Evolutionary conservation across 1,140 invertebrate species (phyloP).

Genomic region (Euglossa dilemma): DNA sequence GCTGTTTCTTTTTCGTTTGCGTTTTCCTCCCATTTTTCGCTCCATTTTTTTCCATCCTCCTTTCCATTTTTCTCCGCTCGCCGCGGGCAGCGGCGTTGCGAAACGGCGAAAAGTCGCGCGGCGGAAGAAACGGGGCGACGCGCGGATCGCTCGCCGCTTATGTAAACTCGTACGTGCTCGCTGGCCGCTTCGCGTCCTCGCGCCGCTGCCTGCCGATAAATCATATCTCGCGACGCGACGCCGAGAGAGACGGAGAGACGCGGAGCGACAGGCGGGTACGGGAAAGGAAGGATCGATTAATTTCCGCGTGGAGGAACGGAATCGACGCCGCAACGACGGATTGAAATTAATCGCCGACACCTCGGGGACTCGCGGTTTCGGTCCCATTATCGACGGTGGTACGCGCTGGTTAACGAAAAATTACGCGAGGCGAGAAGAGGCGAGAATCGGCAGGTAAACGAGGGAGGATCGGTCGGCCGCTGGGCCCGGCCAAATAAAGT

Average conservation of each 20-base stretch:
- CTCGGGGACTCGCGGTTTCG: background rate
- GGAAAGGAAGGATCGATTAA: background rate
- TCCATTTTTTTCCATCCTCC: too few species aligned
- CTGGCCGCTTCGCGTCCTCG: constrained; percentile 11
- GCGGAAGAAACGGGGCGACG: constrained; percentile 20
- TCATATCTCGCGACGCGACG: background rate
- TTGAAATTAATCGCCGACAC: background rate
- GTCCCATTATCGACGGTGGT: background rate
- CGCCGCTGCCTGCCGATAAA: background rate
- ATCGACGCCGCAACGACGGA: background rate
- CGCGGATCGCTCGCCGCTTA: background rate
- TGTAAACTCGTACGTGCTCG: background rate
- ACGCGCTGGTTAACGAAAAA: background rate
- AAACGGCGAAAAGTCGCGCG: background rate
- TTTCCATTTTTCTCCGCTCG: too few species aligned
- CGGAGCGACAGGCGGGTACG: background rate
- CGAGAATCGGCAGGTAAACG: background rate
- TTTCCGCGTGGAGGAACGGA: constrained; percentile 2
- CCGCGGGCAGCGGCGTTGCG: background rate
- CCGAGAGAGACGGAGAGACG: background rate
- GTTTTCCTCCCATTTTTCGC: too few species aligned
- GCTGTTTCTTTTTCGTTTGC: background rate
- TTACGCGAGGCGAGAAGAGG: constrained; percentile 9
- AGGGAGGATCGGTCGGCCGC: background rate
- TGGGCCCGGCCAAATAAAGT: constrained; percentile 57